Evolutionary conservation across 2,797 vertebrate species (phyloP).

Genomic region (Danio jaintianensis): DNA sequence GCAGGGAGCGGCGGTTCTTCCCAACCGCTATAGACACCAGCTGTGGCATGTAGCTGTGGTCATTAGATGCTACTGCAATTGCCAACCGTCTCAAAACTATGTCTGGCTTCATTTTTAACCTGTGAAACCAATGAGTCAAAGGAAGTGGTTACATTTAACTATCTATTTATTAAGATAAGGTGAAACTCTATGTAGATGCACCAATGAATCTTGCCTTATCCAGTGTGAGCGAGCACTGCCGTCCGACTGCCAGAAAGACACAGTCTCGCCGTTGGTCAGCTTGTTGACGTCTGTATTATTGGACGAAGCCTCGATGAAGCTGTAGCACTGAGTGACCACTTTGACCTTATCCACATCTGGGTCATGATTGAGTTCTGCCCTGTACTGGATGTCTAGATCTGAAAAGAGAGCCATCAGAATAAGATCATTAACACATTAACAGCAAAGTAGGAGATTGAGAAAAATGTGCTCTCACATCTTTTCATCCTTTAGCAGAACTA

Average conservation of each 20-base stretch:
- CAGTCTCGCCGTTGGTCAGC: conserved; percentile 94
- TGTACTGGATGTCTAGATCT: conserved; percentile 84
- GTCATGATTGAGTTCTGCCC: conserved; percentile 84
- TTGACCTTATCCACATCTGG: conserved; percentile 91
- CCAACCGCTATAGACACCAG: conserved; percentile 94
- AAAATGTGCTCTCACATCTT: neutral
- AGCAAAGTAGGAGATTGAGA: neutral
- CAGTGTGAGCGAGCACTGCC: conserved; percentile 96
- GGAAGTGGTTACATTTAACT: neutral
- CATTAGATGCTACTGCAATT: conserved; percentile 91
- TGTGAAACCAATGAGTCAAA: conserved; percentile 61
- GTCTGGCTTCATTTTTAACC: conserved; percentile 95
- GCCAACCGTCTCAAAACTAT: conserved; percentile 92
- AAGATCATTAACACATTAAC: neutral
- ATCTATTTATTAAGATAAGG: neutral
- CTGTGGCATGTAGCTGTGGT: conserved; percentile 99
- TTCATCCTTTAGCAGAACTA: too few relatives aligned
- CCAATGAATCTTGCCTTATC: conserved; percentile 84
- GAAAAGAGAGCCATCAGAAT: neutral
- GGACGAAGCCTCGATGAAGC: conserved; percentile 92
- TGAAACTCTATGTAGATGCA: neutral
- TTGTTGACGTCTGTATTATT: conserved; percentile 90
- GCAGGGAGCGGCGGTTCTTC: conserved; percentile 86
- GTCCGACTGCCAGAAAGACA: conserved; percentile 97
- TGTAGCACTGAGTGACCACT: conserved; percentile 92